Base-by-base conservation (phyloP, 2,888 invertebrate species). In the Ptilodon capucinus region DNA sequence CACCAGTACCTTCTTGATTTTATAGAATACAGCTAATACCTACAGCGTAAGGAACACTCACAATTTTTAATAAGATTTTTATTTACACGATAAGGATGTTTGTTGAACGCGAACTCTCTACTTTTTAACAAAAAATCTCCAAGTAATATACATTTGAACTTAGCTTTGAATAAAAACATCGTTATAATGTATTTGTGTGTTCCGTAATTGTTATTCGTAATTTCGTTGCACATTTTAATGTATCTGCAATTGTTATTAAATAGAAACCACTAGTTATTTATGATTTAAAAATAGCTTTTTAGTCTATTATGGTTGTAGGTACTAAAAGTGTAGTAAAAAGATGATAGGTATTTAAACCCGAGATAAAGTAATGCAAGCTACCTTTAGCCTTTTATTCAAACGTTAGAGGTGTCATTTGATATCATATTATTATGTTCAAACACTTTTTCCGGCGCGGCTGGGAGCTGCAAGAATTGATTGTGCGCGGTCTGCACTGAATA, bases 401-500 rank as follows among this genome's bases (percentile, higher is more conserved):
- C 71, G 74, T 70, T 73, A 66, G 68, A 58, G 70, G 67, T 73
- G 73, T 78, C 75, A 79, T 79, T 83, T 81, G 81, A 81, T 84
- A 84, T 87, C 73, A 83, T 84, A 85, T 84, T 81, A 84, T 79
- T 77, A 61, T 76, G 77, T 81, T 84, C 82, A 84, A 87, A 86
- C 76, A 85, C 74, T 89, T 88, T 87, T 85, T 84, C 79, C 77
- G 80, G 69, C 60, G 65, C 57, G 60, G 64, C 68, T 64, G 69
- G 71, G 68, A 73, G 76, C 75, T 78, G 77, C 79, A 83, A 84
- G 86, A 89, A 91, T 89, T 89, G 88, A 88, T 90, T 87, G 88
- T 86, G 74, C 81, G 85, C 74, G 84, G 81, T 86, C 81, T 80
- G 74, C 61, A 58, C 79, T 85, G 88, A 87, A 90, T 90, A 90